Base-by-base conservation (phyloP, 2,797 vertebrate genomes). In the Cynodonichthys magdalenae region DNA sequence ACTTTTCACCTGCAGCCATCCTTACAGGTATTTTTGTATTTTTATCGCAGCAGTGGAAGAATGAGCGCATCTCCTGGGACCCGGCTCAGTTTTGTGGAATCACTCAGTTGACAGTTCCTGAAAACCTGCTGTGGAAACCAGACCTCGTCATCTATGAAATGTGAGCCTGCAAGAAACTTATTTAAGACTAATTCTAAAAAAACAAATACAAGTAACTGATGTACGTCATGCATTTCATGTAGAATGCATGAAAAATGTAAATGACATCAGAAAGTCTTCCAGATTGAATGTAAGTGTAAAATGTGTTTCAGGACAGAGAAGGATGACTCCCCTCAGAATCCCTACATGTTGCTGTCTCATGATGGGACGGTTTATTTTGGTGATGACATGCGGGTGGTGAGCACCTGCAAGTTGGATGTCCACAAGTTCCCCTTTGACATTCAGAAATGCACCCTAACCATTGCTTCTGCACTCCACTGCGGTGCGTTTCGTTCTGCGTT, bases 361-460 rank as follows among this genome's bases (percentile, higher is more conserved):
- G 8, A 89, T 0, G 91, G 91, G 19, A 64, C 0, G 0, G 9
- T 92, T 14, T 0, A 0, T 0, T 46, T 11, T 9, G 88, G 90
- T 0, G 68, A 90, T 0, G 77, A 77, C 49, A 1, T 84, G 8
- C 85, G 48, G 46, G 67, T 89, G 47, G 73, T 90, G 61, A 87
- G 85, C 83, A 88, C 82, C 74, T 92, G 91, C 3, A 59, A 76
- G 47, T 85, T 92, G 86, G 83, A 92, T 31, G 47, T 92, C 36
- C 71, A 92, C 77, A 91, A 92, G 79, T 92, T 92, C 69, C 91
- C 91, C 70, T 92, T 92, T 8, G 91, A 92, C 81, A 90, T 74
- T 0, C 91, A 92, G 81, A 69, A 53, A 2, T 92, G 91, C 63
- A 87, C 69, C 82, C 78, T 92, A 49, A 58, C 89, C 19, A 24